phyloP scores from a whole-genome alignment of 2,113 vertebrate genomes.

The Eptesicus fuscus region DNA sequence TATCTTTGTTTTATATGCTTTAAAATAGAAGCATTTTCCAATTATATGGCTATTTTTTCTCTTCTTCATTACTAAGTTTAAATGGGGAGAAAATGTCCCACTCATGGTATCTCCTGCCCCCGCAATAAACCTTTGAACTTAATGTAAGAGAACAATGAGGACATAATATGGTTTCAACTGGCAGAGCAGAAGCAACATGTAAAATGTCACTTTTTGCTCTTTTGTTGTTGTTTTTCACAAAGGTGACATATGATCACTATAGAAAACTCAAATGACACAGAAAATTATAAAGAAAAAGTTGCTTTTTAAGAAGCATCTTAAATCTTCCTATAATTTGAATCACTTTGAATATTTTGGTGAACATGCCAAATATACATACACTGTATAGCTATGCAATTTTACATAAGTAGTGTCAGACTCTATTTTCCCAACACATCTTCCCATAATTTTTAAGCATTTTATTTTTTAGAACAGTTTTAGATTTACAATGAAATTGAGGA shows the following conservation, averaged over 20 bases:
- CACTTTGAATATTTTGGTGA: background rate
- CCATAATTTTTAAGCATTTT: background rate
- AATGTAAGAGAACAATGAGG: background rate
- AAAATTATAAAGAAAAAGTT: background rate
- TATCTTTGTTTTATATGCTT: background rate
- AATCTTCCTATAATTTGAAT: background rate
- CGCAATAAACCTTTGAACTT: background rate
- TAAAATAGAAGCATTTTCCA: conserved; percentile 35
- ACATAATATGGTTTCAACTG: background rate
- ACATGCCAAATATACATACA: background rate
- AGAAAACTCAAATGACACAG: background rate
- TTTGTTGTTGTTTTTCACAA: background rate
- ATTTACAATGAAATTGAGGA: background rate
- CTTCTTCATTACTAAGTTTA: conserved; percentile 23
- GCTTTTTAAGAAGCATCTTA: background rate
- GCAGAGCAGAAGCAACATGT: background rate
- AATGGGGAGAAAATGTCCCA: background rate
- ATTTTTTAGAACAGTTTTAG: background rate
- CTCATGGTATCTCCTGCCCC: background rate
- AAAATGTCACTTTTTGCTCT: background rate
- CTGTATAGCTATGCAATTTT: background rate
- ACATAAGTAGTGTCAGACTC: background rate
- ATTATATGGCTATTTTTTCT: background rate
- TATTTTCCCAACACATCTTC: background rate
- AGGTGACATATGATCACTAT: background rate